These are phyloP conservation scores for Piscicola geometra DNA, from an alignment of 2,888 invertebrate species.

Conservation along the genomic window DNA sequence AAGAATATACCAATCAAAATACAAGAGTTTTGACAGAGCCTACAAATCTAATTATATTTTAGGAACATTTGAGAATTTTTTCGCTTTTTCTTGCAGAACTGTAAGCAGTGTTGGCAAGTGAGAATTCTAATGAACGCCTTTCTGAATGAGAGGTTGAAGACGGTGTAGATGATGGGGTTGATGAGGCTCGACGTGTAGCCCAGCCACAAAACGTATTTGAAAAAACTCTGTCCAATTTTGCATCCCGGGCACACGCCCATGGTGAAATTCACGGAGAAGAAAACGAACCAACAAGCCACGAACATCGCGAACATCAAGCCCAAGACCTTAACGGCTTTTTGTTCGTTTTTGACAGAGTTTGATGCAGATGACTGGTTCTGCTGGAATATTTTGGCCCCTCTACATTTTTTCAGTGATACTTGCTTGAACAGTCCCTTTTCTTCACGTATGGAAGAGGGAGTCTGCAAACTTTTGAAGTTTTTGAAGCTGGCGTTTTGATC, in stretches of 20 bases:
- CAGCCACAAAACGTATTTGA: constrained; percentile 54
- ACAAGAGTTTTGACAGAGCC: too few relatives aligned
- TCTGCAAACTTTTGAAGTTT: too few relatives aligned
- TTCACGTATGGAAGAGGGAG: too few relatives aligned
- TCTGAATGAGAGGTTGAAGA: constrained; percentile 55
- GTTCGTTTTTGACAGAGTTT: constrained; percentile 71
- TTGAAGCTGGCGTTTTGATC: too few relatives aligned
- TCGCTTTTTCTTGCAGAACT: background rate
- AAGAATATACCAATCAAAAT: too few relatives aligned
- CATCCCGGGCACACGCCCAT: constrained; percentile 70
- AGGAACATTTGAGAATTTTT: background rate
- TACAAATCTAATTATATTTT: background rate
- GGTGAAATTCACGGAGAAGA: constrained; percentile 62
- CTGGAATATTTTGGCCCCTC: background rate
- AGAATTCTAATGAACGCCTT: constrained; percentile 52
- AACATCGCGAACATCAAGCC: constrained; percentile 55
- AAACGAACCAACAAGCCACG: constrained; percentile 55
- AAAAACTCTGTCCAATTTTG: constrained; percentile 61
- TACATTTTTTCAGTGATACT: background rate
- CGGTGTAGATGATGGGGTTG: constrained; percentile 57
- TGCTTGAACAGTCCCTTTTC: background rate
- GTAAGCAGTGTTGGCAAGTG: constrained; percentile 32
- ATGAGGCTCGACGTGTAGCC: constrained; percentile 54
- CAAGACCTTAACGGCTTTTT: constrained; percentile 80
- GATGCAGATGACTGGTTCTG: background rate